These are phyloP conservation scores for Bedellia somnulentella DNA, from an alignment of 2,888 invertebrate species.

Conservation along the genomic window DNA sequence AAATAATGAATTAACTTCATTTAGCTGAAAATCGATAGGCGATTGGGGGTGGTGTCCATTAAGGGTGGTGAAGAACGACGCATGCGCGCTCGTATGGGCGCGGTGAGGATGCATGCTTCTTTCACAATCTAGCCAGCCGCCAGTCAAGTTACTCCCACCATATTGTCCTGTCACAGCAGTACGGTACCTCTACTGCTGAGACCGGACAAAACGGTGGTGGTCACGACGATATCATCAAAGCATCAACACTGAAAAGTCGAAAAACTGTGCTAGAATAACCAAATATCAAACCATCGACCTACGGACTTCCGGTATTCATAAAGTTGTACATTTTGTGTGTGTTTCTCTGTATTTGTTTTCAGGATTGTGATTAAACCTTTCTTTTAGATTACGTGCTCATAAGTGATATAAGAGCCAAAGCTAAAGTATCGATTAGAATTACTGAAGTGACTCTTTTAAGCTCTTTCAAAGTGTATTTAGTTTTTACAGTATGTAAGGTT, in stretches of 20 bases:
- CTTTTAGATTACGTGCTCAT: too few relatives aligned
- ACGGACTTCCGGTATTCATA: neutral
- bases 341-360: too few relatives aligned
- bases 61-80: slow-evolving; percentile 34
- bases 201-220: slow-evolving; percentile 74
- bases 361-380: too few relatives aligned
- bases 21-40: slow-evolving; percentile 47
- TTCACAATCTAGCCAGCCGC: slow-evolving; percentile 53
- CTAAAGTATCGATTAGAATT: too few relatives aligned
- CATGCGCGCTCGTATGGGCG: slow-evolving; percentile 42
- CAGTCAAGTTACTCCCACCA: slow-evolving; percentile 66
- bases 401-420: too few relatives aligned
- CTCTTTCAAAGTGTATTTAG: slow-evolving; percentile 10
- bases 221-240: slow-evolving; percentile 22
- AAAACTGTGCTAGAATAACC: too few relatives aligned
- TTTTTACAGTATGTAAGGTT: too few relatives aligned
- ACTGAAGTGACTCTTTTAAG: too few relatives aligned
- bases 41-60: slow-evolving; percentile 47
- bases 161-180: slow-evolving; percentile 99
- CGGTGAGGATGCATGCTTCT: slow-evolving; percentile 41
- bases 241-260: neutral
- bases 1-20: slow-evolving; percentile 25
- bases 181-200: slow-evolving; percentile 86
- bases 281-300: too few relatives aligned
- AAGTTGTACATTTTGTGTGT: slow-evolving; percentile 7